Percentiles rank a stretch among this genome's conserved stretches.
Conservation (phyloP, 2,888 invertebrate genomes). For the Agriopis leucophaearia region DNA sequence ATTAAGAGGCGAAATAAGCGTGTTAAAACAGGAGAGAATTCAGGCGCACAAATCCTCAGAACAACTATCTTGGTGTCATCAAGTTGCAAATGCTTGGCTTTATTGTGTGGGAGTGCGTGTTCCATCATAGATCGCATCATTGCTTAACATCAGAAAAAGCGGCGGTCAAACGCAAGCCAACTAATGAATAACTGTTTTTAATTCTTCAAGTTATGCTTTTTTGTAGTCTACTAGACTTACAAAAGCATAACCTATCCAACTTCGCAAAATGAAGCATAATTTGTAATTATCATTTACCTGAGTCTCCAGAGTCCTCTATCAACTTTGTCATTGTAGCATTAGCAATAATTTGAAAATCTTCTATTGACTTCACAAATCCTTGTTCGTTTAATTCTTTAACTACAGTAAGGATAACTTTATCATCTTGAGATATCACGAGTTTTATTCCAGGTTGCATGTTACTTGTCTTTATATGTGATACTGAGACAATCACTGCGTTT, state of each 20-base stretch:
- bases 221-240: no score
- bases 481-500: not conserved
- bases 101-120: no score
- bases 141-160: no score
- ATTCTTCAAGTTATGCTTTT: no score
- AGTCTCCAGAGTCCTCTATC: conserved; percentile 60
- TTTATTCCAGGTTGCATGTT: conserved; percentile 58
- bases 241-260: not conserved
- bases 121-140: no score
- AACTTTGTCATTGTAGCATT: conserved; percentile 68
- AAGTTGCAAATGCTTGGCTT: no score
- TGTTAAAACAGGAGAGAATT: no score
- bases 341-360: conserved; percentile 66
- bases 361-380: conserved; percentile 59
- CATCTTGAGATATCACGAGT: conserved; percentile 62
- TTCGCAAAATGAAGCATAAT: not conserved
- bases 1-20: no score
- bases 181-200: no score
- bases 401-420: conserved; percentile 57
- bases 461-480: not conserved
- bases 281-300: conserved; percentile 41
- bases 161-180: no score
- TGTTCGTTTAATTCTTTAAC: conserved; percentile 53
- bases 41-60: no score
- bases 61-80: no score